Conservation (phyloP, 1,140 invertebrate genomes). For the Reticulitermes speratus region DNA sequence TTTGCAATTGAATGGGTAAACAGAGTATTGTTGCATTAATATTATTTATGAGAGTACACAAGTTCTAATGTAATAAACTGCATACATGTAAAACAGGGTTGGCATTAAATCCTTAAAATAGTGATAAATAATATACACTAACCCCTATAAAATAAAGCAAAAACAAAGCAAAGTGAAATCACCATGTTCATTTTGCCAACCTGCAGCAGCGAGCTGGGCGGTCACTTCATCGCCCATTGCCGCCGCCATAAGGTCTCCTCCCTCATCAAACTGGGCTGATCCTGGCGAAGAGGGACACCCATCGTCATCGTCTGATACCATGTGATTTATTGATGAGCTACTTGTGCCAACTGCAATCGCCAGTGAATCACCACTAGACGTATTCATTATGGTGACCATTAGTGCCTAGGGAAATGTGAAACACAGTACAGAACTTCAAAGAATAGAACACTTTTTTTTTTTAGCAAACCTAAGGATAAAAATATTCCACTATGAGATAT, state of each 20-base stretch:
- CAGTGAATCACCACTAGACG: conserved; percentile 57
- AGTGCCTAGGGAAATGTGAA: conserved; percentile 27
- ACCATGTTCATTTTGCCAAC: conserved; percentile 62
- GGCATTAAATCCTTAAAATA: conserved; percentile 19
- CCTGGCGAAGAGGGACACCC: conserved; percentile 68
- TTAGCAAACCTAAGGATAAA: no score
- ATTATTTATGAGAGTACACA: no score
- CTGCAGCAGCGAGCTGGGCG: conserved; percentile 91
- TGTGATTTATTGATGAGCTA: conserved; percentile 43
- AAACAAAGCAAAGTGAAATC: conserved; percentile 55
- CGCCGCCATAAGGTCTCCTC: conserved; percentile 70
- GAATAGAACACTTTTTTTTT: background rate
- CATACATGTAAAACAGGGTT: background rate
- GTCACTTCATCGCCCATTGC: conserved; percentile 92
- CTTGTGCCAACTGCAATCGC: conserved; percentile 48
- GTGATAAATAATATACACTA: conserved; percentile 21
- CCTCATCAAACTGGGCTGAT: conserved; percentile 67
- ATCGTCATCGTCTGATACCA: conserved; percentile 72
- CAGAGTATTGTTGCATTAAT: no score
- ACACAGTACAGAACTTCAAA: background rate
- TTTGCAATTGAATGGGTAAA: no score
- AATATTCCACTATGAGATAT: no score
- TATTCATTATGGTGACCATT: conserved; percentile 55
- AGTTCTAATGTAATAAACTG: no score
- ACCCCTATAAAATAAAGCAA: conserved; percentile 42